A percentile compares a stretch with the other conserved stretches of the same genome.
Evolutionary conservation across 2,888 invertebrate species (phyloP).

Genomic region (Hirtodrosophila trivittata): DNA sequence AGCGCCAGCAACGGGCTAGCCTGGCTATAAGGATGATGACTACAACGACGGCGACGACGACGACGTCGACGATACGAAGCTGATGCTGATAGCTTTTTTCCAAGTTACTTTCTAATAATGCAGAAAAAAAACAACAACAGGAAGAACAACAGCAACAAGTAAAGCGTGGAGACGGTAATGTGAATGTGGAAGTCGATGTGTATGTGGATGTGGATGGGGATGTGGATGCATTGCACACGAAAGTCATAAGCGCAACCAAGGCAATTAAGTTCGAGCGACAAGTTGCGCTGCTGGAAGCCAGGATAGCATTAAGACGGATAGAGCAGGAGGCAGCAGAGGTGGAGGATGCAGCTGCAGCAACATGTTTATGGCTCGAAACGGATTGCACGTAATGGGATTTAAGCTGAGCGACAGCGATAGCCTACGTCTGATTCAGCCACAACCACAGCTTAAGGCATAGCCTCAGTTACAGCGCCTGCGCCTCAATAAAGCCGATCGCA

Average conservation of each 20-base stretch:
- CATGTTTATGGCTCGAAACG: slow-evolving; percentile 80
- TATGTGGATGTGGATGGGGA: slow-evolving; percentile 19
- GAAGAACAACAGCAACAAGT: slow-evolving; percentile 15
- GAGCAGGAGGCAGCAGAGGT: slow-evolving; percentile 7
- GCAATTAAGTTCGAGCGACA: slow-evolving; percentile 80
- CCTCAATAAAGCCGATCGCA: slow-evolving; percentile 80
- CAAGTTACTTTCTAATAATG: slow-evolving; percentile 75
- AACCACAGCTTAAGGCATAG: slow-evolving; percentile 21
- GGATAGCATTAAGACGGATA: slow-evolving; percentile 40
- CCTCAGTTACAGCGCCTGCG: slow-evolving; percentile 43
- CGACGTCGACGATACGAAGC: slow-evolving; percentile 29
- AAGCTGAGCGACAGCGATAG: slow-evolving; percentile 77
- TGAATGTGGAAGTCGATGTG: slow-evolving; percentile 39
- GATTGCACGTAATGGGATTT: slow-evolving; percentile 80
- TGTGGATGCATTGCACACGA: slow-evolving; percentile 78
- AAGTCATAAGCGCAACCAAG: slow-evolving; percentile 78
- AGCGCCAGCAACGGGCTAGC: slow-evolving; percentile 64
- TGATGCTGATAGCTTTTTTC: slow-evolving; percentile 66
- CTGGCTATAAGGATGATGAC: slow-evolving; percentile 45
- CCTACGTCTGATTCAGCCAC: slow-evolving; percentile 47
- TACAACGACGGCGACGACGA: slow-evolving; percentile 48
- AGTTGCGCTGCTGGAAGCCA: slow-evolving; percentile 77
- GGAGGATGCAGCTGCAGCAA: slow-evolving; percentile 65
- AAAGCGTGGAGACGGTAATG: slow-evolving; percentile 14
- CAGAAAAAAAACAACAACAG: slow-evolving; percentile 39